A percentile compares a stretch with the other conserved stretches of the same genome.
These are phyloP conservation scores for Chironomus tentans DNA, from an alignment of 2,888 invertebrate species.

Conservation along the genomic window DNA sequence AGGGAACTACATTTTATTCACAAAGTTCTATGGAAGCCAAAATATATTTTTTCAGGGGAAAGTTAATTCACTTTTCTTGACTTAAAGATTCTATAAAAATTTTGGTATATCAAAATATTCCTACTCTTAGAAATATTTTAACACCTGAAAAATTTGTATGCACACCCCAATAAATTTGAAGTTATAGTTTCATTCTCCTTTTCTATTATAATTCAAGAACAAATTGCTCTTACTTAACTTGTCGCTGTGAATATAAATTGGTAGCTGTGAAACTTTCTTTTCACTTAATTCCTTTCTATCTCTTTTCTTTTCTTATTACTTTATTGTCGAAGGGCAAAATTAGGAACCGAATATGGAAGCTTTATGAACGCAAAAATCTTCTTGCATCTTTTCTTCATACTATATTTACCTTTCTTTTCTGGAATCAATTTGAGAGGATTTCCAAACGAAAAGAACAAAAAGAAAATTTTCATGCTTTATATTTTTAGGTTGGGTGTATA, in stretches of 20 bases:
- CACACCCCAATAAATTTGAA: background rate
- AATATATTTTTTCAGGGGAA: background rate
- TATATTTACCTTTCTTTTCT: background rate
- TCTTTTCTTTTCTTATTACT: background rate
- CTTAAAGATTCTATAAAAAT: too few relatives aligned
- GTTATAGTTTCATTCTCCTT: background rate
- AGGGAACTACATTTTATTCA: too few relatives aligned
- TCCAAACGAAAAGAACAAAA: background rate
- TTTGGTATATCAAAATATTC: too few relatives aligned
- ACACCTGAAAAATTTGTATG: too few relatives aligned
- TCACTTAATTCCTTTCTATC: background rate
- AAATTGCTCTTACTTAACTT: slow-evolving; percentile 9
- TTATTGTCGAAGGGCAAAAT: background rate
- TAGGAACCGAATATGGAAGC: background rate
- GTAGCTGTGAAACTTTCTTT: background rate
- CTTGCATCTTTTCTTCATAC: background rate
- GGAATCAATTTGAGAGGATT: too few relatives aligned
- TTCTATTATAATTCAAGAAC: background rate
- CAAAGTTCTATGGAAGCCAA: too few relatives aligned
- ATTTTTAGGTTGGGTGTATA: too few relatives aligned
- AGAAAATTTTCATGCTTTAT: background rate
- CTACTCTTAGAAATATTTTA: too few relatives aligned
- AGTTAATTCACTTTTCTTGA: background rate
- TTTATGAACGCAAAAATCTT: background rate
- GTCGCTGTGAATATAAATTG: slow-evolving; percentile 6